Evolutionary conservation across 2,888 invertebrate species (phyloP).

Genomic region (Hesperia comma): DNA sequence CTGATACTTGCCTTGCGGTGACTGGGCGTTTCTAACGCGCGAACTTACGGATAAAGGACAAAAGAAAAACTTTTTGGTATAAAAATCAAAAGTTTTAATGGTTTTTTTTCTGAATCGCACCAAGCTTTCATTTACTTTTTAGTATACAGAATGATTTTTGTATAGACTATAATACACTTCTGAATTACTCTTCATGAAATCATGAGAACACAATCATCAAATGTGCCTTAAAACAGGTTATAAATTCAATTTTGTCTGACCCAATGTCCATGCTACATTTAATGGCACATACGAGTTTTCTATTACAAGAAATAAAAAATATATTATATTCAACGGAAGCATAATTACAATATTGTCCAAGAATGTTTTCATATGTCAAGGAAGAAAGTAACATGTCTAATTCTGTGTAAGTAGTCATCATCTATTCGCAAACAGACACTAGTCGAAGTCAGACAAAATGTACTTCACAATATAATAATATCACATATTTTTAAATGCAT

Average conservation of each 20-base stretch:
- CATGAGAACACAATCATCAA: slow-evolving; percentile 65
- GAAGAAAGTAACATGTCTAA: slow-evolving; percentile 54
- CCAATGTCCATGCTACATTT: slow-evolving; percentile 62
- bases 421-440: slow-evolving; percentile 73
- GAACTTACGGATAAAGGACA: slow-evolving; percentile 27
- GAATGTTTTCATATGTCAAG: slow-evolving; percentile 43
- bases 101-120: slow-evolving; percentile 84
- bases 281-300: slow-evolving; percentile 71
- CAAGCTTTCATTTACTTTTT: slow-evolving; percentile 84
- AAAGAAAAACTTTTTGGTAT: slow-evolving; percentile 79
- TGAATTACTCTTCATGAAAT: slow-evolving; percentile 67
- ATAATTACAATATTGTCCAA: slow-evolving; percentile 48
- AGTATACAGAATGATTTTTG: slow-evolving; percentile 83
- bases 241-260: slow-evolving; percentile 80
- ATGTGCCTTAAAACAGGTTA: slow-evolving; percentile 69
- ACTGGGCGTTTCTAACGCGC: no score
- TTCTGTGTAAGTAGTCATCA: slow-evolving; percentile 52
- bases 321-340: slow-evolving; percentile 47
- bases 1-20: no score
- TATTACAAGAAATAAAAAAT: slow-evolving; percentile 45
- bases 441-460: slow-evolving; percentile 83
- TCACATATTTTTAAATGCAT: slow-evolving; percentile 84
- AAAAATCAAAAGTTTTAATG: slow-evolving; percentile 85
- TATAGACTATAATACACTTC: slow-evolving; percentile 79
- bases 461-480: slow-evolving; percentile 81